Conservation (phyloP, 2,888 invertebrate genomes). For the Lysandra coridon region DNA sequence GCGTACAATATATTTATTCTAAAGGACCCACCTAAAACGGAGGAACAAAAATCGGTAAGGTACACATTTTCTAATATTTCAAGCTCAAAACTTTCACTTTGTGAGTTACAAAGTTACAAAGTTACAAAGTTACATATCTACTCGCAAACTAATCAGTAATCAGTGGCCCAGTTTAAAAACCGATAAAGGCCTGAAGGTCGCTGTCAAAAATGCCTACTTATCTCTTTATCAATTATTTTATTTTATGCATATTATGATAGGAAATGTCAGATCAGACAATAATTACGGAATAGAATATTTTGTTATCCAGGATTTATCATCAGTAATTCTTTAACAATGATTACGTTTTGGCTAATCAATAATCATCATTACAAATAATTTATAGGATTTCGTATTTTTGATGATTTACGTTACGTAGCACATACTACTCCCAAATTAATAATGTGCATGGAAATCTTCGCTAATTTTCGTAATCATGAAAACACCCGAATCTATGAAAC, state of each 20-base stretch:
- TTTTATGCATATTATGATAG: neutral
- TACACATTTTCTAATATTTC: constrained; percentile 1
- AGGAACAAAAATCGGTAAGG: constrained; percentile 59
- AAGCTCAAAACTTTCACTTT: neutral
- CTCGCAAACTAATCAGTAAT: neutral
- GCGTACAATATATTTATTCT: constrained; percentile 84
- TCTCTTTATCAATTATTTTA: neutral
- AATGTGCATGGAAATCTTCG: too few relatives aligned
- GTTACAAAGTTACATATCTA: neutral
- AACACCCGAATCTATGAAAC: too few relatives aligned
- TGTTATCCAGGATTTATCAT: neutral
- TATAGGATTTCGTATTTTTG: too few relatives aligned
- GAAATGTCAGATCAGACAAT: neutral
- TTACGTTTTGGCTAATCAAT: too few relatives aligned
- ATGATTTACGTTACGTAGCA: too few relatives aligned
- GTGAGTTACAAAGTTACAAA: too few relatives aligned
- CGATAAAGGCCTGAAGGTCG: neutral
- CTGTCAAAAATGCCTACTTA: neutral
- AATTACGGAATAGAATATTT: neutral
- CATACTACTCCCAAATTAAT: too few relatives aligned
- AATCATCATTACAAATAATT: too few relatives aligned
- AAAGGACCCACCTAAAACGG: constrained; percentile 78
- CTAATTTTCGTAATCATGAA: too few relatives aligned
- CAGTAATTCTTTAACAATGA: neutral
- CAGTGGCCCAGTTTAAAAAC: neutral